These are phyloP conservation scores for Pachycephus smyrnensis DNA, from an alignment of 2,888 invertebrate genomes.

Conservation along the genomic window DNA sequence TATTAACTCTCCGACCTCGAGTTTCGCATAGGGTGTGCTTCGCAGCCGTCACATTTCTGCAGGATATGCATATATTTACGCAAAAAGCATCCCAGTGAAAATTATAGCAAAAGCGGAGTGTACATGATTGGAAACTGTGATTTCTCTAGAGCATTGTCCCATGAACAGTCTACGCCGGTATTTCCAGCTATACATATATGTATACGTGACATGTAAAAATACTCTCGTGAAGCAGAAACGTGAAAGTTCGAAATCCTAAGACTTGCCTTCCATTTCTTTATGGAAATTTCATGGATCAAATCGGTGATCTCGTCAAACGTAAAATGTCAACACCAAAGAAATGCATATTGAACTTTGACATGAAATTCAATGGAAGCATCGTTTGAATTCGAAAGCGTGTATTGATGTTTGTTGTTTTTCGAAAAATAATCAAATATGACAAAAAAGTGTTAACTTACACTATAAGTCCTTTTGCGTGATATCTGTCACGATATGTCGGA, in stretches of 20 bases:
- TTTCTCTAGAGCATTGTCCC: not conserved
- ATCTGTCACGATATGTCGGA: not conserved
- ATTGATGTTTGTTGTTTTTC: not conserved
- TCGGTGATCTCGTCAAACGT: not conserved
- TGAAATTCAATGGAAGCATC: not conserved
- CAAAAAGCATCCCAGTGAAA: not conserved
- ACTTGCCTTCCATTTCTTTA: not conserved
- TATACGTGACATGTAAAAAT: not conserved
- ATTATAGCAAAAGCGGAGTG: not conserved
- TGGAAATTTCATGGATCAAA: too few relatives aligned
- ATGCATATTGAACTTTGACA: not conserved
- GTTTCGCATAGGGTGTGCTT: not conserved
- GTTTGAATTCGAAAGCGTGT: not conserved
- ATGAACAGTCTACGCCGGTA: not conserved
- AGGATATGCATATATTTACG: not conserved
- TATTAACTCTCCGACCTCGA: not conserved
- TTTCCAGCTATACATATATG: not conserved
- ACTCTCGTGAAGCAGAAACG: not conserved
- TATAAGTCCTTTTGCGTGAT: not conserved
- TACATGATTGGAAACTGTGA: not conserved
- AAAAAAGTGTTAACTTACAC: not conserved
- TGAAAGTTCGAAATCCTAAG: not conserved
- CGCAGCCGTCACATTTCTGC: not conserved
- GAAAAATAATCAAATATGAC: not conserved
- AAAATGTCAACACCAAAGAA: not conserved